These are phyloP conservation scores for Phalanger gymnotis DNA, from an alignment of 2,797 vertebrate genomes.

Conservation along the genomic window DNA sequence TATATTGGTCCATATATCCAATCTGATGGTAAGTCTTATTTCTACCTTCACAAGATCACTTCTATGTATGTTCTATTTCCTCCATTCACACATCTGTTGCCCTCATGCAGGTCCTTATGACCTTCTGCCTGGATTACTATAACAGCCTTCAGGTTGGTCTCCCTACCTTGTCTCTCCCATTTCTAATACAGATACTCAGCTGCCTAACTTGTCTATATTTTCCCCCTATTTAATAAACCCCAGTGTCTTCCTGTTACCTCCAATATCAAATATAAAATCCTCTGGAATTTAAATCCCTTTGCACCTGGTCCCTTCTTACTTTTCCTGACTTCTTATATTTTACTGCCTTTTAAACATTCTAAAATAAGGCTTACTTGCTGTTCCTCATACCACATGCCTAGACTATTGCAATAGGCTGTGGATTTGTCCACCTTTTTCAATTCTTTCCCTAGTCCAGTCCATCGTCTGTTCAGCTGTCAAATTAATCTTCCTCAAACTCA, in stretches of 20 bases:
- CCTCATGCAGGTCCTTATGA: neutral
- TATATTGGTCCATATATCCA: no score
- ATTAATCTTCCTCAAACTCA: neutral
- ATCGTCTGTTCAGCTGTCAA: neutral
- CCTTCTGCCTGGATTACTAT: neutral
- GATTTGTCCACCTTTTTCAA: neutral
- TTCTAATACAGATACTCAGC: neutral
- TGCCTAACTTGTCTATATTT: neutral
- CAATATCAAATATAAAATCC: neutral
- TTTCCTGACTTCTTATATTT: neutral
- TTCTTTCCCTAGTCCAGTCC: neutral
- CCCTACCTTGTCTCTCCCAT: neutral
- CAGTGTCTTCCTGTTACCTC: neutral
- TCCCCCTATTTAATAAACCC: neutral
- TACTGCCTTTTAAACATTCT: neutral
- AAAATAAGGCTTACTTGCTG: neutral
- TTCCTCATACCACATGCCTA: neutral
- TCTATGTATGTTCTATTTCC: neutral
- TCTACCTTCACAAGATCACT: neutral
- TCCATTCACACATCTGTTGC: neutral
- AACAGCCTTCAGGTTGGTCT: neutral
- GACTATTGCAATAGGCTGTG: neutral
- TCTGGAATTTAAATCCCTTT: neutral
- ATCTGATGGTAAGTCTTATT: neutral
- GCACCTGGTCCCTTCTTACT: neutral